These are phyloP conservation scores for Catharus fuscescens DNA, from an alignment of 2,113 vertebrate species.

Conservation along the genomic window DNA sequence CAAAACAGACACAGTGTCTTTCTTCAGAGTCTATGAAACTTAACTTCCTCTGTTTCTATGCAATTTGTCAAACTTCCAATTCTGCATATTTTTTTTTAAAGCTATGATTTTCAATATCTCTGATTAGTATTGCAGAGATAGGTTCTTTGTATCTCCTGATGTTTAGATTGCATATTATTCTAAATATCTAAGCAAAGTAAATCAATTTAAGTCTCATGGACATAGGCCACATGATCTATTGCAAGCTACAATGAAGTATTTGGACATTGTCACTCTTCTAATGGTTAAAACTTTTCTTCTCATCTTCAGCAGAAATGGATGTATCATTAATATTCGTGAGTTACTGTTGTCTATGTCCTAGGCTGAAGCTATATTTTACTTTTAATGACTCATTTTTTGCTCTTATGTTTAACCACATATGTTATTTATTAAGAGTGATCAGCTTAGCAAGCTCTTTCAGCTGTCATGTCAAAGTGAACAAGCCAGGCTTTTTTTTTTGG, in stretches of 20 bases:
- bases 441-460: not conserved
- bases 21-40: slow-evolving; percentile 13
- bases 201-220: not conserved
- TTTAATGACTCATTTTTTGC: not conserved
- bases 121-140: not conserved
- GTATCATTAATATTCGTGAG: not conserved
- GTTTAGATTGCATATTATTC: not conserved
- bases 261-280: not conserved
- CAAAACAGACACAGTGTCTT: not conserved
- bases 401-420: not conserved
- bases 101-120: not conserved
- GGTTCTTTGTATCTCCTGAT: not conserved
- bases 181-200: not conserved
- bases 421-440: not conserved
- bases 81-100: not conserved
- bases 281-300: not conserved
- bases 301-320: not conserved
- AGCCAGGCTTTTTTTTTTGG: not conserved
- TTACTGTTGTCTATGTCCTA: not conserved
- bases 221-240: not conserved
- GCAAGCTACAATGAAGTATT: not conserved
- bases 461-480: not conserved
- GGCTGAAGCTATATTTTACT: not conserved
- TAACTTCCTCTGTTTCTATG: not conserved
- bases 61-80: not conserved